These are phyloP conservation scores for Scartelaos histophorus DNA, from an alignment of 2,113 vertebrate species.

Conservation along the genomic window DNA sequence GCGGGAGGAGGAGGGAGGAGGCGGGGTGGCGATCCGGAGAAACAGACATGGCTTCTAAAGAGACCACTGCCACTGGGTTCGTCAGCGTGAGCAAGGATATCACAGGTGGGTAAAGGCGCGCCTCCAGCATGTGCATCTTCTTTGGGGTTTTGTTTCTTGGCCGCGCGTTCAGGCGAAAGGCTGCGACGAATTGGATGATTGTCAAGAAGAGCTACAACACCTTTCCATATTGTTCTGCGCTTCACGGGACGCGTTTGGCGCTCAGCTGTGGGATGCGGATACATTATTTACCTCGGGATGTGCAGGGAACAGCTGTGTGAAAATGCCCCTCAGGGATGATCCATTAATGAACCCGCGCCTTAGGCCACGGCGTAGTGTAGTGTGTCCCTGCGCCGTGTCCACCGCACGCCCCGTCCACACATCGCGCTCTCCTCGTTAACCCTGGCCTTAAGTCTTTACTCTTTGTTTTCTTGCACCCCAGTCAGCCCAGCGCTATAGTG, in stretches of 20 bases:
- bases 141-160: constrained; percentile 17
- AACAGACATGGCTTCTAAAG: constrained; percentile 79
- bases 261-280: constrained; percentile 16
- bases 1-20: constrained; percentile 20
- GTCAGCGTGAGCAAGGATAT: constrained; percentile 73
- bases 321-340: constrained; percentile 33
- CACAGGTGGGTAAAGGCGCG: constrained; percentile 72
- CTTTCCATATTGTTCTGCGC: constrained; percentile 38
- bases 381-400: constrained; percentile 33
- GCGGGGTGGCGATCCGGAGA: constrained; percentile 44
- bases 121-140: constrained; percentile 13
- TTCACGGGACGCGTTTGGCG: constrained; percentile 15
- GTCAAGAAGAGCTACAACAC: constrained; percentile 35
- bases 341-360: constrained; percentile 40
- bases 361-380: constrained; percentile 66
- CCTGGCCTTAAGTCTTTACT: constrained; percentile 10
- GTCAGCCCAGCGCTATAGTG: constrained; percentile 17
- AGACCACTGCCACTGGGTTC: constrained; percentile 71
- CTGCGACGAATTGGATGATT: constrained; percentile 56
- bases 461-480: constrained; percentile 33
- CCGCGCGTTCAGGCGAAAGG: constrained; percentile 29
- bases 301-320: constrained; percentile 7
- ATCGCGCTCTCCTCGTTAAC: background rate
- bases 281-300: constrained; percentile 28
- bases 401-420: background rate